Conservation (phyloP, 1,140 invertebrate species). For the Triops longicaudatus region DNA sequence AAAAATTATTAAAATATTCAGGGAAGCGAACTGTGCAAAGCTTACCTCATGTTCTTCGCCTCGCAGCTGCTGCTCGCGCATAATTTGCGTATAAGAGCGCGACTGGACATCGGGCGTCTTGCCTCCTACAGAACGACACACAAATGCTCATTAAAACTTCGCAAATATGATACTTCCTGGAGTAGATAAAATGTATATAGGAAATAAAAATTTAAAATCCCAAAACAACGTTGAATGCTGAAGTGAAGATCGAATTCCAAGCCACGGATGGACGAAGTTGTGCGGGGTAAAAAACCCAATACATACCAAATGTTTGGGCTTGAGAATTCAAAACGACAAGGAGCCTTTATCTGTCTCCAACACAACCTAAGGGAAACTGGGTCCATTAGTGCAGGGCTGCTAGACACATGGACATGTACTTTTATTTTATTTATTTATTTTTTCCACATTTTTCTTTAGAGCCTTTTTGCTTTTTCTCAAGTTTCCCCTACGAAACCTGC, state of each 20-base stretch:
- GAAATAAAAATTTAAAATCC: constrained; percentile 23
- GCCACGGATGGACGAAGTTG: constrained; percentile 11
- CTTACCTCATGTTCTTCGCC: constrained; percentile 77
- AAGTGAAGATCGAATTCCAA: not conserved
- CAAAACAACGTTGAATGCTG: constrained; percentile 18
- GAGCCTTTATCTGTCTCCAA: not conserved
- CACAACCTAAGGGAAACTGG: constrained; percentile 8
- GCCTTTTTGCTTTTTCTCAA: too few species aligned
- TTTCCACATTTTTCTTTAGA: too few species aligned
- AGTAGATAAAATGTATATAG: not conserved
- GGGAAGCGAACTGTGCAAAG: too few species aligned
- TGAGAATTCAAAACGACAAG: not conserved
- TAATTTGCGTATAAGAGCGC: constrained; percentile 92
- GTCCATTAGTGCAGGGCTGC: constrained; percentile 13
- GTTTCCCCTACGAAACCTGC: not conserved
- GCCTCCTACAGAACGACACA: constrained; percentile 68
- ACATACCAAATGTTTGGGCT: not conserved
- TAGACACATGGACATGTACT: not conserved
- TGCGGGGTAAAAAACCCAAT: not conserved
- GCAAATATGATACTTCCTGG: not conserved
- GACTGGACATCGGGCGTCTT: constrained; percentile 94
- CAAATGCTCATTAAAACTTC: not conserved
- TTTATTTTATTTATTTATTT: too few species aligned
- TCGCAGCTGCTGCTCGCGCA: constrained; percentile 83
- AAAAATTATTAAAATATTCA: too few species aligned